Percentiles rank a stretch among this genome's conserved stretches.
These are phyloP conservation scores for Siphonodentalium dalli DNA, from an alignment of 2,888 invertebrate species.

Conservation along the genomic window DNA sequence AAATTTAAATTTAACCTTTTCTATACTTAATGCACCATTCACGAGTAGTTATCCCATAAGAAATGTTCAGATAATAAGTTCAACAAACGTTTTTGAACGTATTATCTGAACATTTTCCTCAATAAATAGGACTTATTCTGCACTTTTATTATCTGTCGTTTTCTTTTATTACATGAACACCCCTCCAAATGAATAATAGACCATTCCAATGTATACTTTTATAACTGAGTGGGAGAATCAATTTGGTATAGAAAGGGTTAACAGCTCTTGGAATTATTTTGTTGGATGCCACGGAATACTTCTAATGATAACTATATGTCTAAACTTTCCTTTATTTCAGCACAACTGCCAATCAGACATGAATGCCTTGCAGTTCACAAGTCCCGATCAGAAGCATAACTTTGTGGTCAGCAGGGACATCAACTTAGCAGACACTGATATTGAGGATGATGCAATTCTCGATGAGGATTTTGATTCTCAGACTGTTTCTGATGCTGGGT, in stretches of 20 bases:
- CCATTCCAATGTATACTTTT: no score
- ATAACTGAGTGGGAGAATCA: no score
- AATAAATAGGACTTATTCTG: no score
- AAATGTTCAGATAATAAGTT: no score
- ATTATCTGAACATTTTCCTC: no score
- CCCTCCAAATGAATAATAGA: no score
- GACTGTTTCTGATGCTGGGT: constrained; percentile 34
- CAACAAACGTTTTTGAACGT: no score
- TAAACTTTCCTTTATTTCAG: constrained; percentile 36
- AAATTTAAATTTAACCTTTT: no score
- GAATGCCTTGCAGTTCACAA: constrained; percentile 58
- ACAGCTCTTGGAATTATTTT: not conserved
- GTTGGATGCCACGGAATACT: not conserved
- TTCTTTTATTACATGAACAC: no score
- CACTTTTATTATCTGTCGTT: no score
- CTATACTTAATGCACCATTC: no score
- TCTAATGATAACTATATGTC: not conserved
- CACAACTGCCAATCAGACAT: constrained; percentile 61
- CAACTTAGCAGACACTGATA: constrained; percentile 41
- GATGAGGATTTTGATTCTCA: constrained; percentile 46
- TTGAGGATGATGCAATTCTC: constrained; percentile 33
- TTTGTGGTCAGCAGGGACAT: constrained; percentile 58
- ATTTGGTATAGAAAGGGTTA: not conserved
- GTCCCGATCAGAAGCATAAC: constrained; percentile 42
- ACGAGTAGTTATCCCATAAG: no score